Evolutionary conservation across 2,888 invertebrate genomes (phyloP).

Genomic region (Drosophila testacea): DNA sequence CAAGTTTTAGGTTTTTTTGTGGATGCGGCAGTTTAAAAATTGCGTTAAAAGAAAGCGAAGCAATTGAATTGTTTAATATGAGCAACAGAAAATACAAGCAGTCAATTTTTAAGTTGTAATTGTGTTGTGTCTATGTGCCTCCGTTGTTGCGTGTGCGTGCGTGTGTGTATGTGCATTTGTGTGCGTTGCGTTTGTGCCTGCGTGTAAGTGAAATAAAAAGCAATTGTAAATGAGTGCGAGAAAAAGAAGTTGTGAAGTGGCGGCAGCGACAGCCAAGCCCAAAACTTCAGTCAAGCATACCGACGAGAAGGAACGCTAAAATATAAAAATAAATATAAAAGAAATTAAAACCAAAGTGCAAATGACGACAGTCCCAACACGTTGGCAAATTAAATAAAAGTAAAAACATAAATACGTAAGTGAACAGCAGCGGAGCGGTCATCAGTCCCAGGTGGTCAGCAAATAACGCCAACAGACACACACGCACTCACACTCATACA

Average conservation of each 20-base stretch:
- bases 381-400: slow-evolving; percentile 53
- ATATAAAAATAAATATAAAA: slow-evolving; percentile 22
- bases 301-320: slow-evolving; percentile 48
- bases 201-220: slow-evolving; percentile 68
- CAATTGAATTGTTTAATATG: slow-evolving; percentile 63
- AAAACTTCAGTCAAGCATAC: slow-evolving; percentile 81
- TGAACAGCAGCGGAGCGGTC: slow-evolving; percentile 34
- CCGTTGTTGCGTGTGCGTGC: slow-evolving; percentile 29
- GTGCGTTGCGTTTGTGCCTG: slow-evolving; percentile 47
- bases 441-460: slow-evolving; percentile 61
- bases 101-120: slow-evolving; percentile 55
- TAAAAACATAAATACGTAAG: slow-evolving; percentile 52
- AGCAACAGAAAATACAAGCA: slow-evolving; percentile 49
- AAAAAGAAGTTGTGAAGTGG: slow-evolving; percentile 53
- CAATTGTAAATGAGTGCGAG: slow-evolving; percentile 68
- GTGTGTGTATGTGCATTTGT: slow-evolving; percentile 33
- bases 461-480: slow-evolving; percentile 37
- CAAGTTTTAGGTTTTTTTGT: slow-evolving; percentile 62
- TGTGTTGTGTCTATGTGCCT: slow-evolving; percentile 32
- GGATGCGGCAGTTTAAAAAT: slow-evolving; percentile 52
- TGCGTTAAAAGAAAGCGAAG: slow-evolving; percentile 62
- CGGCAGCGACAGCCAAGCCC: slow-evolving; percentile 77
- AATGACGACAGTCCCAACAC: slow-evolving; percentile 55
- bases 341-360: slow-evolving; percentile 56
- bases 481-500: slow-evolving; percentile 42